A percentile compares a stretch with the other conserved stretches of the same genome.
phyloP scores from a whole-genome alignment of 2,888 invertebrate species.

The Parnassius apollo region DNA sequence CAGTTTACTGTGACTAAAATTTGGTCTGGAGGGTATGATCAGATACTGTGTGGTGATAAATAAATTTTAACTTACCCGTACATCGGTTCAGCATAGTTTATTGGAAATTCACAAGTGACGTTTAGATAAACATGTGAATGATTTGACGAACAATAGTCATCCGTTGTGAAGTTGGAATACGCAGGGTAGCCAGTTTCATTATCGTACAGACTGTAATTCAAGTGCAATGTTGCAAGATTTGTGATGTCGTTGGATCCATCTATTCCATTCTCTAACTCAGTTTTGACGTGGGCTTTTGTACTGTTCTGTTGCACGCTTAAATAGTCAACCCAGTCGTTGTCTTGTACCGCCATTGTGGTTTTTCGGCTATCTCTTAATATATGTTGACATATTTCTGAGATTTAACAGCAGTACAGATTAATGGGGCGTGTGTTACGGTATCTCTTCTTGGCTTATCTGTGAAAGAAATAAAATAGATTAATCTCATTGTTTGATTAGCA shows the following conservation, averaged over 20 bases:
- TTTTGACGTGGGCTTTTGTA: constrained; percentile 4
- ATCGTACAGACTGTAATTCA: constrained; percentile 52
- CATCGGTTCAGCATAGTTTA: constrained; percentile 83
- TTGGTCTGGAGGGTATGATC: too few relatives aligned
- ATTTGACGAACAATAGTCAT: constrained; percentile 68
- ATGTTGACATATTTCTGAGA: constrained; percentile 10
- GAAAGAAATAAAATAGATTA: constrained; percentile 5
- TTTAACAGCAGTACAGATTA: neutral
- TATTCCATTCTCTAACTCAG: constrained; percentile 30
- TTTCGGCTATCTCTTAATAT: constrained; percentile 42
- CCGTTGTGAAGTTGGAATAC: constrained; percentile 63
- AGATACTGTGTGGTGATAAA: too few relatives aligned
- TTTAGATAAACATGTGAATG: constrained; percentile 78
- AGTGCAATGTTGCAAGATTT: constrained; percentile 14
- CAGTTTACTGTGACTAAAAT: too few relatives aligned
- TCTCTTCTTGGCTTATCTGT: constrained; percentile 6
- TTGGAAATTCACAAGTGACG: constrained; percentile 84
- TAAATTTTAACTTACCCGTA: constrained; percentile 70
- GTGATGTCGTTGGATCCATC: constrained; percentile 26
- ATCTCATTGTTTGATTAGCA: neutral
- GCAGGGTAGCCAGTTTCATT: constrained; percentile 46
- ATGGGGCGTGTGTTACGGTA: neutral
- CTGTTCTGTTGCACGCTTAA: constrained; percentile 42
- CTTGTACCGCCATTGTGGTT: constrained; percentile 58
- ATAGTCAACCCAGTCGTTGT: constrained; percentile 58